A percentile compares a stretch with the other conserved stretches of the same genome.
These are phyloP conservation scores for Theonella swinhoei DNA, from an alignment of 37 sponge, comb jelly and placozoan species.

Conservation along the genomic window DNA sequence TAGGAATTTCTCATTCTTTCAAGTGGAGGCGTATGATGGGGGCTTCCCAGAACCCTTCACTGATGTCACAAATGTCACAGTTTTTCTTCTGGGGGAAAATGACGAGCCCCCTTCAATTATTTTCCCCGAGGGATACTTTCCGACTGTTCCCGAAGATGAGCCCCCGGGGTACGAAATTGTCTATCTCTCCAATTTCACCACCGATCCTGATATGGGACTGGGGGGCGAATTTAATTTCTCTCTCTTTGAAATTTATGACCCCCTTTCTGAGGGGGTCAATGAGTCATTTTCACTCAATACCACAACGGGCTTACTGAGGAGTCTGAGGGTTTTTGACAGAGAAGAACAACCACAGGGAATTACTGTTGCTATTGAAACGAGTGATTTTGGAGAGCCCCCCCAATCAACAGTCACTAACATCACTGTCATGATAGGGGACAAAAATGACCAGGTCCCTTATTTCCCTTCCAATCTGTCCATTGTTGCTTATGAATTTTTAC, in stretches of 20 bases:
- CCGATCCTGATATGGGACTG: conserved; percentile 59
- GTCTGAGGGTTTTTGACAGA: conserved; percentile 47
- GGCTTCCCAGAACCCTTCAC: conserved; percentile 80
- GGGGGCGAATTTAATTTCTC: conserved; percentile 62
- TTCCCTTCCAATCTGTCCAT: conserved; percentile 42
- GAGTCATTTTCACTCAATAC: conserved; percentile 27
- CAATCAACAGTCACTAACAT: conserved; percentile 37
- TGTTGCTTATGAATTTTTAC: conserved; percentile 52
- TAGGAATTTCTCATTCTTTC: conserved; percentile 49
- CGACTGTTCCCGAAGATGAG: conserved; percentile 48
- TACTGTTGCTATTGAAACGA: conserved; percentile 32
- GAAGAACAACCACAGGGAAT: conserved; percentile 53
- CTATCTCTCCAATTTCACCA: conserved; percentile 37
- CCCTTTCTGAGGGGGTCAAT: conserved; percentile 8
- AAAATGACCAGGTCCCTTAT: conserved; percentile 69
- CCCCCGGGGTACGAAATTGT: conserved; percentile 34
- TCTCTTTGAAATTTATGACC: conserved; percentile 30
- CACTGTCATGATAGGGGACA: conserved; percentile 63
- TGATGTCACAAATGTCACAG: conserved; percentile 58
- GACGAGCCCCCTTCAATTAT: conserved; percentile 71
- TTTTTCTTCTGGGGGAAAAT: conserved; percentile 53
- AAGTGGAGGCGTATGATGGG: conserved; percentile 80
- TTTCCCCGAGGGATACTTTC: conserved; percentile 25
- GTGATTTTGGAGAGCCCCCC: conserved; percentile 51
- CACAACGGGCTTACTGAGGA: conserved; percentile 38